These are phyloP conservation scores for Aphodius granarius DNA, from an alignment of 2,888 invertebrate genomes.

Conservation along the genomic window DNA sequence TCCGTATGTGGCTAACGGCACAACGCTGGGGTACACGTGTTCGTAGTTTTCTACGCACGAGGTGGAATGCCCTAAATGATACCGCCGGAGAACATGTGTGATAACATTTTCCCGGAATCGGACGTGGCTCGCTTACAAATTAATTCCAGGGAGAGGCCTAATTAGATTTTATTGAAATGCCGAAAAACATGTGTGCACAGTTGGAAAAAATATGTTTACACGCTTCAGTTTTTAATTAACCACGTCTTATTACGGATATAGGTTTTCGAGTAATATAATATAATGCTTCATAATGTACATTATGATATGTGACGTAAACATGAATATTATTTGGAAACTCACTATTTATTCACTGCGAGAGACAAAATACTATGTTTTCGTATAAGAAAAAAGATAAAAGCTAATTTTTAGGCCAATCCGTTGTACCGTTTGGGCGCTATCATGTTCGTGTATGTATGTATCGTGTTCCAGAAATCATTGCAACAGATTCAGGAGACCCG, in stretches of 20 bases:
- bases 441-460: too few relatives aligned
- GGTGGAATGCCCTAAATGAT: conserved; percentile 12
- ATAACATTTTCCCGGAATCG: conserved; percentile 6
- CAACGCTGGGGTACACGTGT: conserved; percentile 1
- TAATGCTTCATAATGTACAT: too few relatives aligned
- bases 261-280: too few relatives aligned
- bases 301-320: too few relatives aligned
- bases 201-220: background rate
- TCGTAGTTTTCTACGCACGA: background rate
- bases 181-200: background rate
- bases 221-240: background rate
- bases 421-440: too few relatives aligned
- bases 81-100: conserved; percentile 8
- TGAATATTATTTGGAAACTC: too few relatives aligned
- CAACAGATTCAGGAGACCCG: too few relatives aligned
- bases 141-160: conserved; percentile 2
- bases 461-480: too few relatives aligned
- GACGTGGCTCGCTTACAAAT: conserved; percentile 8
- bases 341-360: too few relatives aligned
- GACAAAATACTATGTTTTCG: too few relatives aligned
- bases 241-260: background rate
- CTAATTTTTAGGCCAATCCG: too few relatives aligned
- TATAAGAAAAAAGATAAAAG: too few relatives aligned
- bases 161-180: conserved; percentile 9
- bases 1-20: background rate